Evolutionary conservation across 2,888 invertebrate genomes (phyloP).

Genomic region (Drosophila percnosoma): DNA sequence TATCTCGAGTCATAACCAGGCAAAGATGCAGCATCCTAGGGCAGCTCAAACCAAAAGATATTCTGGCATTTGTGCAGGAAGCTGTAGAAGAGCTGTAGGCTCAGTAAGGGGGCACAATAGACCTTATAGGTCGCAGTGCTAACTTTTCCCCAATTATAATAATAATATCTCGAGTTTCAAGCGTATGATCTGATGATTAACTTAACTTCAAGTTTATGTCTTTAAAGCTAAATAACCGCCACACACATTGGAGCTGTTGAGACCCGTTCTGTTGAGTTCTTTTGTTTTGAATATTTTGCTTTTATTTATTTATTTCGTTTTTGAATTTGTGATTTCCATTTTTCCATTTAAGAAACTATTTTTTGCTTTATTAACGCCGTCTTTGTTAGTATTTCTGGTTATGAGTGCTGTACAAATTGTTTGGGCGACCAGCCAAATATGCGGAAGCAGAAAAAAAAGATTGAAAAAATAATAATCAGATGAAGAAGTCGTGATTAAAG

Average conservation of each 20-base stretch:
- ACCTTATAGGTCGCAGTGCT: too few relatives aligned
- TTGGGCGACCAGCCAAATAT: slow-evolving; percentile 37
- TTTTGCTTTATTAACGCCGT: slow-evolving; percentile 6
- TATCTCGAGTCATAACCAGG: too few relatives aligned
- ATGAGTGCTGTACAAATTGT: slow-evolving; percentile 12
- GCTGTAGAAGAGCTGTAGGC: too few relatives aligned
- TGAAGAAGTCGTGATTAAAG: neutral
- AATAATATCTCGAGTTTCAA: neutral
- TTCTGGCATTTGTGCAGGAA: too few relatives aligned
- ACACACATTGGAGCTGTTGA: neutral
- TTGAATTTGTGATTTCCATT: neutral
- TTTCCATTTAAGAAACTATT: slow-evolving; percentile 17
- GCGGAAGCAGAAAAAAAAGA: slow-evolving; percentile 46
- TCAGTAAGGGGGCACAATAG: too few relatives aligned
- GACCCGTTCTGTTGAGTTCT: neutral
- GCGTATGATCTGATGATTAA: neutral
- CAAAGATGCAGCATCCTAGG: too few relatives aligned
- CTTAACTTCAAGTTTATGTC: neutral
- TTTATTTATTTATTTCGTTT: neutral
- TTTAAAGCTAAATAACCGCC: neutral
- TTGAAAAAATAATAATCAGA: neutral
- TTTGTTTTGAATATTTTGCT: neutral
- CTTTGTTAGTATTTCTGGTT: slow-evolving; percentile 37
- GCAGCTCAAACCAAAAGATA: too few relatives aligned
- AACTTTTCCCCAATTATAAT: too few relatives aligned